Evolutionary conservation across 2,797 vertebrate species (phyloP).

Genomic region (Argentina silus): DNA sequence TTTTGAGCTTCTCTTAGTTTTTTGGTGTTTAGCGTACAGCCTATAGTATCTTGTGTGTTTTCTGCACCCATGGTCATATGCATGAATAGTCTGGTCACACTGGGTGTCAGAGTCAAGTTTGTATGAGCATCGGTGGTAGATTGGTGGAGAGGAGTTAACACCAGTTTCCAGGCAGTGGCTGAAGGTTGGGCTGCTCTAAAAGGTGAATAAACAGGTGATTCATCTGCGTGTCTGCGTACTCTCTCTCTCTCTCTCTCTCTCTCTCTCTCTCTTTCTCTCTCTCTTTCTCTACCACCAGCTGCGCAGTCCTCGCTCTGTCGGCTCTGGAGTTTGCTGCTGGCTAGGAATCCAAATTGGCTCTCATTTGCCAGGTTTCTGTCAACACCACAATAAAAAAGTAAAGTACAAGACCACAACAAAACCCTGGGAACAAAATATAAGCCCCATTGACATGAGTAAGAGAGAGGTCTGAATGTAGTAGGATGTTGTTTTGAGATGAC

Average conservation of each 20-base stretch:
- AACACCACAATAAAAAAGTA: slow-evolving; percentile 27
- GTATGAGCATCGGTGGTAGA: background rate
- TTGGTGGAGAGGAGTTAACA: background rate
- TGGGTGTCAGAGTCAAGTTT: background rate
- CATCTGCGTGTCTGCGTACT: slow-evolving; percentile 37
- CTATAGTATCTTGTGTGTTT: no score
- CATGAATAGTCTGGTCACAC: no score
- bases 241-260: slow-evolving; percentile 33
- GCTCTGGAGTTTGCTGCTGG: slow-evolving; percentile 47
- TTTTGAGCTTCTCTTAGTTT: no score
- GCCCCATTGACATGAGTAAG: slow-evolving; percentile 31
- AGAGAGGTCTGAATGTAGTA: background rate
- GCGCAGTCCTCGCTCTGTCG: slow-evolving; percentile 26
- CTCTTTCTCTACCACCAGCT: no score
- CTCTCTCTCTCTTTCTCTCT: no score
- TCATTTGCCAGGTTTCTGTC: slow-evolving; percentile 3
- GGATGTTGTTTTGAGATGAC: slow-evolving; percentile 19
- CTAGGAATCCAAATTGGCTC: slow-evolving; percentile 37
- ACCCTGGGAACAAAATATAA: slow-evolving; percentile 37
- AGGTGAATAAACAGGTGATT: slow-evolving; percentile 60
- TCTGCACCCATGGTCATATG: no score
- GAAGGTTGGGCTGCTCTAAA: slow-evolving; percentile 32
- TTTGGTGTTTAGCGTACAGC: no score
- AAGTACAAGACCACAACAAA: slow-evolving; percentile 47
- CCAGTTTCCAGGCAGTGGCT: background rate